Percentiles rank a stretch among this genome's conserved stretches.
These are phyloP conservation scores for Paratilapia polleni DNA, from an alignment of 2,113 vertebrate genomes.

Conservation along the genomic window DNA sequence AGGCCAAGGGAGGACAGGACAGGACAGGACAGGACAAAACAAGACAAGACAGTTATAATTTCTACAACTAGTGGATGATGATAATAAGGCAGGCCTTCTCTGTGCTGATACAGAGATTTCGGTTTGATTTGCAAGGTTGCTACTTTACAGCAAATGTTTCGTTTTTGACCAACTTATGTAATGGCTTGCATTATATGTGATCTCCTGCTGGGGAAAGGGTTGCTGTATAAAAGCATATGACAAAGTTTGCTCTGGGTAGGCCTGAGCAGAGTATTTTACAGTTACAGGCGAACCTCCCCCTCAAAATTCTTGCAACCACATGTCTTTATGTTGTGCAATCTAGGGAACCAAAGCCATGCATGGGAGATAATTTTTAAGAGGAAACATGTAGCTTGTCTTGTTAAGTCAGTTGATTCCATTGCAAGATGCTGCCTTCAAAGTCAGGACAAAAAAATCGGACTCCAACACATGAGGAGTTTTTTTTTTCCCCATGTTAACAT, in stretches of 20 bases:
- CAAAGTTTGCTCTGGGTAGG: not conserved
- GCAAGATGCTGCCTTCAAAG: not conserved
- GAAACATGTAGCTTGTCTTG: not conserved
- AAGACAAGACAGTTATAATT: not conserved
- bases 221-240: not conserved
- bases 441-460: not conserved
- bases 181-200: not conserved
- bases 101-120: not conserved
- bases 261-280: not conserved
- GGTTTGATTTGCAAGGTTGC: not conserved
- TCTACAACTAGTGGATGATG: not conserved
- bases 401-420: not conserved
- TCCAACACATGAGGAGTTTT: too few species aligned
- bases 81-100: not conserved
- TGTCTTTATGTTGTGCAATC: too few species aligned
- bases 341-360: not conserved
- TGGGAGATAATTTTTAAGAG: not conserved
- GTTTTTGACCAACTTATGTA: not conserved
- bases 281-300: not conserved
- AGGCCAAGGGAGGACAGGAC: not conserved
- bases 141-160: not conserved
- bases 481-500: too few species aligned
- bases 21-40: not conserved
- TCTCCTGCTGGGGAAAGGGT: not conserved
- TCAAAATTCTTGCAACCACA: not conserved